Evolutionary conservation across 1,140 invertebrate genomes (phyloP).

Genomic region (Sitodiplosis mosellana): DNA sequence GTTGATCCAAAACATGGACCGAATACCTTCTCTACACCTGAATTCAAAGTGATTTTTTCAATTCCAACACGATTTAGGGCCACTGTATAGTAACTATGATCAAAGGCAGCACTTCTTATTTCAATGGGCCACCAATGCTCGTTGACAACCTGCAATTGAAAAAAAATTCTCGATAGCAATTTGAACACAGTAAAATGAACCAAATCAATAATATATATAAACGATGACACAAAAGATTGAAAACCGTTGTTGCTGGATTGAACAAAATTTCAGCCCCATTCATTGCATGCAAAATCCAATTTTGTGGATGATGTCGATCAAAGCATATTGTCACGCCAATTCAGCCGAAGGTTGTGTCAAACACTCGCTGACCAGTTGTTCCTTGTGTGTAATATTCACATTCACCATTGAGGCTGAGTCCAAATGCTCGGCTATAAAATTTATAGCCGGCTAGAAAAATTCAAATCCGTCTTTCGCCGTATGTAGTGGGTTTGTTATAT

Average conservation of each 20-base stretch:
- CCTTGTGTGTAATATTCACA: slow-evolving; percentile 97
- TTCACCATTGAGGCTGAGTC: too few relatives aligned
- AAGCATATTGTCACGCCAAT: slow-evolving; percentile 97
- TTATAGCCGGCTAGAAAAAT: too few relatives aligned
- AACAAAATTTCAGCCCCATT: slow-evolving; percentile 98
- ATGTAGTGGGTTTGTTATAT: too few relatives aligned
- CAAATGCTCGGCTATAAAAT: too few relatives aligned
- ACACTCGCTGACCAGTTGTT: slow-evolving; percentile 91
- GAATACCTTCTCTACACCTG: slow-evolving; percentile 84
- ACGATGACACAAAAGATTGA: too few relatives aligned
- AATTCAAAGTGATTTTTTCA: slow-evolving; percentile 77
- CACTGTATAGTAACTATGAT: slow-evolving; percentile 86
- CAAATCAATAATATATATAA: too few relatives aligned
- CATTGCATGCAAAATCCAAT: slow-evolving; percentile 92
- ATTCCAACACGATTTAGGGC: slow-evolving; percentile 94
- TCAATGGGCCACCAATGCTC: slow-evolving; percentile 94
- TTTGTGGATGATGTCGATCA: slow-evolving; percentile 91
- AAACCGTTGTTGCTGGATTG: slow-evolving; percentile 95
- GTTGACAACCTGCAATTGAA: slow-evolving; percentile 35
- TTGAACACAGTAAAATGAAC: neutral
- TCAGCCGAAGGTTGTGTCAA: slow-evolving; percentile 65
- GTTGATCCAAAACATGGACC: slow-evolving; percentile 96
- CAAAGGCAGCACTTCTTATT: slow-evolving; percentile 90
- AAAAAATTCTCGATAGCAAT: neutral
- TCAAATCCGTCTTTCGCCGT: too few relatives aligned